Percentiles rank a stretch among this genome's conserved stretches.
These are phyloP conservation scores for Elymnias hypermnestra DNA, from an alignment of 1,140 invertebrate genomes.

Conservation along the genomic window DNA sequence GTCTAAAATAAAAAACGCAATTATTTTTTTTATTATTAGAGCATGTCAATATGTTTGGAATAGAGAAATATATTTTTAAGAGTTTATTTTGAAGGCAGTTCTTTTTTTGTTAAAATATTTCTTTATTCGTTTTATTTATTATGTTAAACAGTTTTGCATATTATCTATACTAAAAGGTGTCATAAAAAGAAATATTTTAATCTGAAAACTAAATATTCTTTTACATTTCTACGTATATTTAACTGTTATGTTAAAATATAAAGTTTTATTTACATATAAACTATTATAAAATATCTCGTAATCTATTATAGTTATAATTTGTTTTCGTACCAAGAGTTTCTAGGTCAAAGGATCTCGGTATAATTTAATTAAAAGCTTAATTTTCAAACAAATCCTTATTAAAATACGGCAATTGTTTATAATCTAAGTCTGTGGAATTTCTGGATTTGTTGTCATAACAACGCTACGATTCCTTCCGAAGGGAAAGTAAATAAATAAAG, in stretches of 20 bases:
- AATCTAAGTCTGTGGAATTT: constrained; percentile 19
- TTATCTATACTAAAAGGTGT: too few relatives aligned
- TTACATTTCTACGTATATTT: too few relatives aligned
- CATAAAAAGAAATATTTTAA: too few relatives aligned
- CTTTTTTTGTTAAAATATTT: too few relatives aligned
- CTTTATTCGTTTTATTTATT: too few relatives aligned
- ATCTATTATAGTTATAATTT: constrained; percentile 9
- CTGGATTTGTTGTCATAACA: constrained; percentile 22
- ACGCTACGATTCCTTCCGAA: constrained; percentile 15
- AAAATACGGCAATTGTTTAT: constrained; percentile 23
- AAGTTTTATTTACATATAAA: background rate
- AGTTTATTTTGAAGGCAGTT: too few relatives aligned
- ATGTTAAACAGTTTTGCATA: too few relatives aligned
- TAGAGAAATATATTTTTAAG: too few relatives aligned
- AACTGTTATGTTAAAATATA: background rate
- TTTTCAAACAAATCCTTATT: constrained; percentile 24
- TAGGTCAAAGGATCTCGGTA: constrained; percentile 9
- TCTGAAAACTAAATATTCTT: too few relatives aligned
- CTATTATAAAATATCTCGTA: background rate
- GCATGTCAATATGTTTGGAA: too few relatives aligned
- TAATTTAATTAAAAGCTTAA: constrained; percentile 28
- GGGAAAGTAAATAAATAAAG: constrained; percentile 12
- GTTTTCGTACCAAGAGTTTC: constrained; percentile 2
- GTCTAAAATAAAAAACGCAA: too few relatives aligned
- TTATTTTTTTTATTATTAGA: too few relatives aligned